Conservation (phyloP, 2,888 invertebrate genomes). For the Corythucha ciliata region DNA sequence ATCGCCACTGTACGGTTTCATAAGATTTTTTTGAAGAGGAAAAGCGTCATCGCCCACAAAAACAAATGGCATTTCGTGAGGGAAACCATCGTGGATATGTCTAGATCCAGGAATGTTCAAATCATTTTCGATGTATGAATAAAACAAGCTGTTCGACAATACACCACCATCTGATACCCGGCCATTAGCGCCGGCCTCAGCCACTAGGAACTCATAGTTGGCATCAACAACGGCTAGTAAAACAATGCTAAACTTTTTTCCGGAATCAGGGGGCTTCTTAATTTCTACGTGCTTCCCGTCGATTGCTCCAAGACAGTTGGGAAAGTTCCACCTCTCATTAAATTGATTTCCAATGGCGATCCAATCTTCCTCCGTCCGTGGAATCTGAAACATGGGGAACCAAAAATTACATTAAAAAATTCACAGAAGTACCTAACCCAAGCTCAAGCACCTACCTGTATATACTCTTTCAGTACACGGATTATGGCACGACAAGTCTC, state of each 20-base stretch:
- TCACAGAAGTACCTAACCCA: too few relatives aligned
- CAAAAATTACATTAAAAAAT: too few relatives aligned
- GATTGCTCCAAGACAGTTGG: constrained; percentile 10
- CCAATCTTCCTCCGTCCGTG: constrained; percentile 16
- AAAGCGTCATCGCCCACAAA: constrained; percentile 17
- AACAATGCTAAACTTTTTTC: constrained; percentile 31
- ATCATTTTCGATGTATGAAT: background rate
- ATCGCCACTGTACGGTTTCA: constrained; percentile 16
- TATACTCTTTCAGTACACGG: constrained; percentile 14
- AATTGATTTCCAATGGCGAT: constrained; percentile 11
- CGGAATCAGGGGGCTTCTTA: constrained; percentile 31
- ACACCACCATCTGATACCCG: constrained; percentile 30
- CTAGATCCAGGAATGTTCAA: background rate
- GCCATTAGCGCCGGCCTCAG: constrained; percentile 34
- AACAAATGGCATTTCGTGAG: constrained; percentile 17
- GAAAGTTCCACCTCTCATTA: constrained; percentile 26
- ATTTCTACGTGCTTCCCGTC: constrained; percentile 23
- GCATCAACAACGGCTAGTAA: constrained; percentile 32
- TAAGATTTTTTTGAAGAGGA: constrained; percentile 10
- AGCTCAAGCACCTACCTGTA: constrained; percentile 14
- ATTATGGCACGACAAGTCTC: constrained; percentile 16
- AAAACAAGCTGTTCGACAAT: constrained; percentile 24
- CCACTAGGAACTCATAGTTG: constrained; percentile 33
- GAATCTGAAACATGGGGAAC: constrained; percentile 13
- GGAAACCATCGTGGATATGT: constrained; percentile 17